Conservation (phyloP, 2,888 invertebrate species). For the Amorpha juglandis region DNA sequence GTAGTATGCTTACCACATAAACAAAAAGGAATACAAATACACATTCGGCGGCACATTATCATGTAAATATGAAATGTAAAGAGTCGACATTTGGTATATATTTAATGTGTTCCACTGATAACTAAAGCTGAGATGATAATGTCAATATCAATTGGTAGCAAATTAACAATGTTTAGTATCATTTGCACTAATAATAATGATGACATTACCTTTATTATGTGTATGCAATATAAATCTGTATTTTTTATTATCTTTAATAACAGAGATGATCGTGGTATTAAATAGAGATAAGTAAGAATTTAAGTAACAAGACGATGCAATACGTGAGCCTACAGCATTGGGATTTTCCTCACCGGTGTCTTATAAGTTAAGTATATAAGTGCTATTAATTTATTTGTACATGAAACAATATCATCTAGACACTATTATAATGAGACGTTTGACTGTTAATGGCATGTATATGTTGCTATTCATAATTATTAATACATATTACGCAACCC, state of each 20-base stretch:
- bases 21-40: slow-evolving; percentile 20
- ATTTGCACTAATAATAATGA: slow-evolving; percentile 27
- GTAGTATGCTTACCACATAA: slow-evolving; percentile 13
- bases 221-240: background rate
- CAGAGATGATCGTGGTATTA: no score
- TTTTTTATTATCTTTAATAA: background rate
- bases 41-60: slow-evolving; percentile 32
- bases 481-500: no score
- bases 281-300: background rate
- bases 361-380: background rate
- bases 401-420: no score
- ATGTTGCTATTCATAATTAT: no score
- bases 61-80: slow-evolving; percentile 22
- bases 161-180: slow-evolving; percentile 40
- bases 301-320: background rate
- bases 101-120: slow-evolving; percentile 41
- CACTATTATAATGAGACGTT: no score
- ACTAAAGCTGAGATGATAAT: slow-evolving; percentile 39
- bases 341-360: background rate
- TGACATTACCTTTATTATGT: background rate
- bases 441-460: no score
- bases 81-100: slow-evolving; percentile 31
- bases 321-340: background rate
- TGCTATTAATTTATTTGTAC: no score
- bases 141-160: slow-evolving; percentile 38